These are phyloP conservation scores for Symphodus melops DNA, from an alignment of 2,113 vertebrate genomes.

Conservation along the genomic window DNA sequence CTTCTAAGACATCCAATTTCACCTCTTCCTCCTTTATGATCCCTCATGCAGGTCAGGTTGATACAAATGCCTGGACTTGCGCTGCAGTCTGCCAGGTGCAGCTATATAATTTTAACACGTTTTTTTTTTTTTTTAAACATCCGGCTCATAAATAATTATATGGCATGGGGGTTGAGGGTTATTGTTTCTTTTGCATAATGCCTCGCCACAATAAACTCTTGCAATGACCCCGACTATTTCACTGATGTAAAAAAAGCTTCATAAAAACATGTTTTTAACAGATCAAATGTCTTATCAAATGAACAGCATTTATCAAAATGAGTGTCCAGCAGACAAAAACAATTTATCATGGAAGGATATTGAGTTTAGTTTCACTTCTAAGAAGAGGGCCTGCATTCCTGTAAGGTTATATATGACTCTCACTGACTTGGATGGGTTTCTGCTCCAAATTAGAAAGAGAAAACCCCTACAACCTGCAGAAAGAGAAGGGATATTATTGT, in stretches of 20 bases:
- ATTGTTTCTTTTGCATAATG: constrained; percentile 5
- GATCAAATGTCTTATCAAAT: constrained; percentile 37
- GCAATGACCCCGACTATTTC: constrained; percentile 13
- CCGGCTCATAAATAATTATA: constrained; percentile 37
- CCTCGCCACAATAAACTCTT: background rate
- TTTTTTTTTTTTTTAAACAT: constrained; percentile 28
- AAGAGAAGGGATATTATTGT: constrained; percentile 68
- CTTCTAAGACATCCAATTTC: background rate
- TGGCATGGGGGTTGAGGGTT: constrained; percentile 7
- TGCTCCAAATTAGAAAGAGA: constrained; percentile 42
- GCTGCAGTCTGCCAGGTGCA: constrained; percentile 44
- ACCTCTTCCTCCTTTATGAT: background rate
- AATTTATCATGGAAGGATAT: constrained; percentile 44
- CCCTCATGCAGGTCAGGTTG: too few species aligned
- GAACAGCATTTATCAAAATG: constrained; percentile 44
- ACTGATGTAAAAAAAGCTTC: constrained; percentile 15
- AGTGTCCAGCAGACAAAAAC: constrained; percentile 51
- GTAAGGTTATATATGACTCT: constrained; percentile 67
- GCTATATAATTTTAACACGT: constrained; percentile 47
- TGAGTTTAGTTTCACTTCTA: constrained; percentile 64
- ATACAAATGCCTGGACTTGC: constrained; percentile 9
- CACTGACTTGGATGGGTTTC: constrained; percentile 40
- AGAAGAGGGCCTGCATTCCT: constrained; percentile 63
- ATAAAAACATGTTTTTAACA: constrained; percentile 28
- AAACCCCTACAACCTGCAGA: constrained; percentile 52